A percentile compares a stretch with the other conserved stretches of the same genome.
Conservation (phyloP, 2,888 invertebrate species). For the Leptogaster cylindrica region DNA sequence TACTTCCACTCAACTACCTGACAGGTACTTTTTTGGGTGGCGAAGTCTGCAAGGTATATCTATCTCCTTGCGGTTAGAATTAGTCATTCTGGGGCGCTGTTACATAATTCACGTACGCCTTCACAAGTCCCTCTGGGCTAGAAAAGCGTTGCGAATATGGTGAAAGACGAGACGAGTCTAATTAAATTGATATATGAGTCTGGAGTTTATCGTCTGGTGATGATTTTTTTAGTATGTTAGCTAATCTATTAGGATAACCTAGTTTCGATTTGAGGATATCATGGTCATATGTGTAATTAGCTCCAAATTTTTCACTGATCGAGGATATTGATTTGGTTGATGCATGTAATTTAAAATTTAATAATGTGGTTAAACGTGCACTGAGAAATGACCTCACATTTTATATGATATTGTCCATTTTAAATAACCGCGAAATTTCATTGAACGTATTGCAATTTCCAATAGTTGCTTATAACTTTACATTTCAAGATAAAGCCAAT, state of each 20-base stretch:
- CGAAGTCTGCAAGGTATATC: not conserved
- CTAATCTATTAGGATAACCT: constrained; percentile 23
- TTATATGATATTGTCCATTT: too few relatives aligned
- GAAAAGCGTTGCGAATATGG: constrained; percentile 29
- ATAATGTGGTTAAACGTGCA: too few relatives aligned
- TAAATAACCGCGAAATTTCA: too few relatives aligned
- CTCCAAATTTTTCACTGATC: too few relatives aligned
- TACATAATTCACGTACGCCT: constrained; percentile 31
- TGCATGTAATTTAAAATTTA: too few relatives aligned
- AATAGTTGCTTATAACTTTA: too few relatives aligned
- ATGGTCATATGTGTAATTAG: too few relatives aligned
- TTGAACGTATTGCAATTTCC: too few relatives aligned
- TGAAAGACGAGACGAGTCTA: constrained; percentile 40
- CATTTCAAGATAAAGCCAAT: too few relatives aligned
- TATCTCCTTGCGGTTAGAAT: not conserved
- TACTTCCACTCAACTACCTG: constrained; percentile 33
- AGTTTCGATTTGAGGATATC: constrained; percentile 19
- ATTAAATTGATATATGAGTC: constrained; percentile 40
- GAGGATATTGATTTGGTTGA: too few relatives aligned
- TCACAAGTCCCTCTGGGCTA: constrained; percentile 9
- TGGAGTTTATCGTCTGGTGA: constrained; percentile 28
- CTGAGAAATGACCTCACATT: too few relatives aligned
- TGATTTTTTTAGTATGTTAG: constrained; percentile 26
- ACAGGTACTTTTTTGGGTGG: constrained; percentile 20
- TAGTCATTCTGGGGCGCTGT: constrained; percentile 22